Percentiles rank a stretch among this genome's conserved stretches.
Conservation (phyloP, 2,113 vertebrate genomes). For the Cyprinodon variegatus region DNA sequence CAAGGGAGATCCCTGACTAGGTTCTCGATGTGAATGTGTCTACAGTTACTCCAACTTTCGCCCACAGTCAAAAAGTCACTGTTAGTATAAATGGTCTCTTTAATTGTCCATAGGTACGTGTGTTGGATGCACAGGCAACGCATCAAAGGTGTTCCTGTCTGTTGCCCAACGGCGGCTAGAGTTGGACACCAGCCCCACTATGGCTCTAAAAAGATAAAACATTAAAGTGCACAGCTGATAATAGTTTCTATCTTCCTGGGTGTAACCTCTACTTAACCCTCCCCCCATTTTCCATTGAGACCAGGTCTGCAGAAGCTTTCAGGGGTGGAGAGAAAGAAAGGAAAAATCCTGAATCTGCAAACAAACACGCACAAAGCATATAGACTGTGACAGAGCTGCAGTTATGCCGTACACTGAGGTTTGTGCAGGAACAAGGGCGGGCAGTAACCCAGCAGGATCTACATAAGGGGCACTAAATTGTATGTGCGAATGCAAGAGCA, state of each 20-base stretch:
- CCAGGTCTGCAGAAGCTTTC: constrained; percentile 52
- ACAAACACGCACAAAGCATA: constrained; percentile 16
- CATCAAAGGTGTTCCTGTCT: no score
- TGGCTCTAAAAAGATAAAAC: no score
- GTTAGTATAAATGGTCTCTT: neutral
- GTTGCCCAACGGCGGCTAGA: neutral
- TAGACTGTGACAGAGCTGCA: neutral
- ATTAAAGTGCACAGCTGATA: constrained; percentile 29
- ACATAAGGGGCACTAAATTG: constrained; percentile 14
- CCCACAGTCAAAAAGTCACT: neutral
- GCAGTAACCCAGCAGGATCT: constrained; percentile 15
- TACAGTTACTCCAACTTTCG: neutral
- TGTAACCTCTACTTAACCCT: constrained; percentile 44
- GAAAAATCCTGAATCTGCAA: constrained; percentile 58
- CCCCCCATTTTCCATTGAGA: constrained; percentile 66
- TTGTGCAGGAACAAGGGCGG: constrained; percentile 17
- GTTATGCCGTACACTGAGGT: neutral
- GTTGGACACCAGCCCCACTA: neutral
- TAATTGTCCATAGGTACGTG: neutral
- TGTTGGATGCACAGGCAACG: neutral
- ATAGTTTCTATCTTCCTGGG: constrained; percentile 58
- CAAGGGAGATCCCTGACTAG: neutral
- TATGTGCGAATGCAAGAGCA: constrained; percentile 13
- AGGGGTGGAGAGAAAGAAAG: constrained; percentile 48
- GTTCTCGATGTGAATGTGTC: neutral